These are phyloP conservation scores for Zonitis immaculata DNA, from an alignment of 2,888 invertebrate species.

Conservation along the genomic window DNA sequence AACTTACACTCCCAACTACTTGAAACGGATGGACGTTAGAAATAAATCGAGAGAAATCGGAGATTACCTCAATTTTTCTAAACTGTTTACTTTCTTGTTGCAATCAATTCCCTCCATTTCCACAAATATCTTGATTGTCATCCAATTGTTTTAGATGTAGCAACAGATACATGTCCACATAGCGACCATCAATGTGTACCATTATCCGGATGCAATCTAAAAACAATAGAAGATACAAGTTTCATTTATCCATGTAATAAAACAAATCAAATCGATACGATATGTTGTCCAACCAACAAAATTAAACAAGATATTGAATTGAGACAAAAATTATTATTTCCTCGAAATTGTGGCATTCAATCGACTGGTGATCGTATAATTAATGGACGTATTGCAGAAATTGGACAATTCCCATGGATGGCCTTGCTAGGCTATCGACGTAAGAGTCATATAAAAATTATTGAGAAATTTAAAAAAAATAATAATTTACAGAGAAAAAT, in stretches of 20 bases:
- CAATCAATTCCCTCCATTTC: too few species aligned
- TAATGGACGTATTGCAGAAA: slow-evolving; percentile 49
- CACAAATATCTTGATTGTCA: too few species aligned
- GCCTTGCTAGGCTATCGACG: slow-evolving; percentile 48
- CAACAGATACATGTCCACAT: not conserved
- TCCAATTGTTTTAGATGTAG: not conserved
- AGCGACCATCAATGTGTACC: not conserved
- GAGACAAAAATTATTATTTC: not conserved
- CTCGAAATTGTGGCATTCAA: not conserved
- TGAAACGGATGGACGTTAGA: too few species aligned
- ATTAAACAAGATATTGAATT: not conserved
- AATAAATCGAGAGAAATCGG: too few species aligned
- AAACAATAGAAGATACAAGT: not conserved
- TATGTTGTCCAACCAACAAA: not conserved
- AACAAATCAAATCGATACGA: not conserved
- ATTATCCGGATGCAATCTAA: not conserved
- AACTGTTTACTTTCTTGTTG: too few species aligned
- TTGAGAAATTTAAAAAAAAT: not conserved
- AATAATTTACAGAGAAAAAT: slow-evolving; percentile 2
- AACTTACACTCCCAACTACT: too few species aligned
- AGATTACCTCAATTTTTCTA: too few species aligned
- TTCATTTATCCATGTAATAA: not conserved
- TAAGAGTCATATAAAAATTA: slow-evolving; percentile 18
- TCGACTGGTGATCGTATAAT: slow-evolving; percentile 41
- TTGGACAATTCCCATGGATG: slow-evolving; percentile 60